Conservation (phyloP, 2,888 invertebrate genomes). For the Salticus scenicus region DNA sequence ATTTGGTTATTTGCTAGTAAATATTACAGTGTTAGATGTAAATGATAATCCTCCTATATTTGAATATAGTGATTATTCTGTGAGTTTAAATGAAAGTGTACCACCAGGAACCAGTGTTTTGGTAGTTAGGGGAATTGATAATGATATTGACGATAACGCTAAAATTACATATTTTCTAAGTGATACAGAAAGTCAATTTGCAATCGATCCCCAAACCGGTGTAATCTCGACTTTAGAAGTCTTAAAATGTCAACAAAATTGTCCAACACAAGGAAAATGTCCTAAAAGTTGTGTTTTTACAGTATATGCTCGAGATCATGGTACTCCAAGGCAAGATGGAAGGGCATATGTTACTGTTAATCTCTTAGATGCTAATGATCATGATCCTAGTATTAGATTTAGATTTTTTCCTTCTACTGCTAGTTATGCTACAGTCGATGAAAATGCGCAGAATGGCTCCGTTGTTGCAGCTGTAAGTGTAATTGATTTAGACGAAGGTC, state of each 20-base stretch:
- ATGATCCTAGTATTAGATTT: constrained; percentile 92
- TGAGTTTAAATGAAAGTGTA: constrained; percentile 93
- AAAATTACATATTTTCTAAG: constrained; percentile 93
- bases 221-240: constrained; percentile 87
- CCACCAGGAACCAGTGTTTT: constrained; percentile 91
- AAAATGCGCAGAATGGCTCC: constrained; percentile 91
- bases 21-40: constrained; percentile 92
- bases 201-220: constrained; percentile 93
- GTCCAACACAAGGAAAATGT: constrained; percentile 79
- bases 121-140: constrained; percentile 91
- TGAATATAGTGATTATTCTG: constrained; percentile 95
- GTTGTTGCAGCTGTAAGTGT: constrained; percentile 95
- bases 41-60: constrained; percentile 96
- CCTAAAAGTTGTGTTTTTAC: constrained; percentile 96
- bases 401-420: constrained; percentile 88
- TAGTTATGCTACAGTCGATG: constrained; percentile 92
- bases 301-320: constrained; percentile 94
- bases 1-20: constrained; percentile 85
- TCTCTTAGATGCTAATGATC: constrained; percentile 93
- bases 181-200: constrained; percentile 90
- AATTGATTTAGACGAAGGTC: constrained; percentile 91
- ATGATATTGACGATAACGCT: constrained; percentile 93
- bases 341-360: constrained; percentile 95
- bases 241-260: constrained; percentile 70
- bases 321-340: constrained; percentile 91